These are phyloP conservation scores for Thamnophis elegans DNA, from an alignment of 2,797 vertebrate species.

Conservation along the genomic window DNA sequence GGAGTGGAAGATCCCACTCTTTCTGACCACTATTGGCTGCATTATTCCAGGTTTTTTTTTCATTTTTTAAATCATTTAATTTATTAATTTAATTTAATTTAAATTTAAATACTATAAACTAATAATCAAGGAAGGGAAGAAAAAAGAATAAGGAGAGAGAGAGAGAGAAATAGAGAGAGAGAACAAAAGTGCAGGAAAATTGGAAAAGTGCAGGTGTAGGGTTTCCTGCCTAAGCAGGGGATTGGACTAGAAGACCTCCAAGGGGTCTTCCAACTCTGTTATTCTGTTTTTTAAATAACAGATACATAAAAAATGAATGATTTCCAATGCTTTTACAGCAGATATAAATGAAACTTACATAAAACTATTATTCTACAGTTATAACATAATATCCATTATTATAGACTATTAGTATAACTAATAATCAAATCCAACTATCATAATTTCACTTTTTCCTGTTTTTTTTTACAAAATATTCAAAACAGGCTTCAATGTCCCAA, in stretches of 20 bases:
- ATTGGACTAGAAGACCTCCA: too few relatives aligned
- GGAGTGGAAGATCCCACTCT: background rate
- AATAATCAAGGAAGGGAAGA: background rate
- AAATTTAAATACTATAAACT: too few relatives aligned
- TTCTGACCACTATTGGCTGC: background rate
- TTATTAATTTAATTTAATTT: too few relatives aligned
- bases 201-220: too few relatives aligned
- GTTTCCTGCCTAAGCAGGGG: too few relatives aligned
- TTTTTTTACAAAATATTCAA: background rate
- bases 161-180: too few relatives aligned
- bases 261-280: too few relatives aligned
- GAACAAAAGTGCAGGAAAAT: background rate
- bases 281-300: background rate
- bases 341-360: too few relatives aligned
- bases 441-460: background rate
- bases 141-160: background rate
- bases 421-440: background rate
- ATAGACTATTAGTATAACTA: too few relatives aligned
- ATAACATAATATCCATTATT: too few relatives aligned
- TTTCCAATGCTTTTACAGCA: background rate
- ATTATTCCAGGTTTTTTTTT: background rate
- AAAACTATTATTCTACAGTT: background rate
- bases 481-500: background rate
- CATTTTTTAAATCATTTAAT: too few relatives aligned
- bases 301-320: background rate